Conservation (phyloP, 1,140 invertebrate genomes). For the Hycleus phaleratus region DNA sequence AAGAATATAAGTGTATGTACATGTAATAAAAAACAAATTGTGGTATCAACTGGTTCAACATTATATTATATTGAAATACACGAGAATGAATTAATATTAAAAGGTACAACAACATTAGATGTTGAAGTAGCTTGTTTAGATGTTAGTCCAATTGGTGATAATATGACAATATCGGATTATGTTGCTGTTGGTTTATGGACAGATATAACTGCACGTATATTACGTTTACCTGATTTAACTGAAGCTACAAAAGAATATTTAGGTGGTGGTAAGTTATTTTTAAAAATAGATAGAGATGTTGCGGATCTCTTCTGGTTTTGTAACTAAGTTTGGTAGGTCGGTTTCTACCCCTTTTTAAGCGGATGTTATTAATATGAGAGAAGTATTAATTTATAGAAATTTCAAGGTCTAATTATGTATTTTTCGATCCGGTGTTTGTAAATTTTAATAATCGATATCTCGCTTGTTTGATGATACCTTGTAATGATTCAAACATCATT, state of each 20-base stretch:
- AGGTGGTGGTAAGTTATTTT: slow-evolving; percentile 58
- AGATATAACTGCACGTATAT: slow-evolving; percentile 85
- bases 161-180: slow-evolving; percentile 56
- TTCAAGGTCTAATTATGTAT: too few relatives aligned
- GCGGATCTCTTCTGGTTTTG: too few relatives aligned
- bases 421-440: too few relatives aligned
- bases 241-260: slow-evolving; percentile 79
- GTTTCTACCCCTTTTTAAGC: too few relatives aligned
- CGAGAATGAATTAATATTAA: slow-evolving; percentile 55
- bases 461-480: too few relatives aligned
- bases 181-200: slow-evolving; percentile 95
- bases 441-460: too few relatives aligned
- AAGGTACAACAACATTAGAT: slow-evolving; percentile 63
- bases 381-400: too few relatives aligned
- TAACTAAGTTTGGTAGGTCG: too few relatives aligned
- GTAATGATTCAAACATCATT: too few relatives aligned
- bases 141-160: slow-evolving; percentile 72
- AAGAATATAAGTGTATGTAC: slow-evolving; percentile 83
- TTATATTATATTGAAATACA: slow-evolving; percentile 84
- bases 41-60: slow-evolving; percentile 82
- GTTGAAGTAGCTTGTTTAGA: slow-evolving; percentile 96
- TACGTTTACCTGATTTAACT: slow-evolving; percentile 69
- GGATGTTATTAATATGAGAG: too few relatives aligned
- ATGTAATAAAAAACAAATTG: slow-evolving; percentile 73
- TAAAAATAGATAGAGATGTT: too few relatives aligned